Evolutionary conservation across 2,113 vertebrate genomes (phyloP).

Genomic region (Paramisgurnus dabryanus): DNA sequence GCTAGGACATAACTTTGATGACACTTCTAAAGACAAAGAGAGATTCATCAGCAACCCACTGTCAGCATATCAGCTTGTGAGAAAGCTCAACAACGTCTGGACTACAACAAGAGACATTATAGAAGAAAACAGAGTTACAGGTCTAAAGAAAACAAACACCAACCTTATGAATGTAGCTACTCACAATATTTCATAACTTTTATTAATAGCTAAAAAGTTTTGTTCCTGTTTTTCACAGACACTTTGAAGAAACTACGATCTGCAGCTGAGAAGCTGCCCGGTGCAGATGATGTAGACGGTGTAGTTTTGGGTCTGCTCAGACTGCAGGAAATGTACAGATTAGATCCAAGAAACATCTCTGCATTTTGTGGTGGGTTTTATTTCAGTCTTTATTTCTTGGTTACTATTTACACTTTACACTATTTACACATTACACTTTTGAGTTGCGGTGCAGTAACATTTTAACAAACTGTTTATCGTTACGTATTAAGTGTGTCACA

Average conservation of each 20-base stretch:
- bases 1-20: slow-evolving; percentile 18
- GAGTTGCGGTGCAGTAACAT: too few relatives aligned
- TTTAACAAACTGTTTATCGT: too few relatives aligned
- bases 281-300: slow-evolving; percentile 49
- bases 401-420: background rate
- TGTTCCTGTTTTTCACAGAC: slow-evolving; percentile 2
- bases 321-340: slow-evolving; percentile 52
- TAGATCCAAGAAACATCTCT: slow-evolving; percentile 42
- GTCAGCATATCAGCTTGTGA: slow-evolving; percentile 50
- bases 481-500: too few relatives aligned
- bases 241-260: slow-evolving; percentile 12
- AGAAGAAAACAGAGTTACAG: background rate
- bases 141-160: background rate
- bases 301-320: slow-evolving; percentile 46
- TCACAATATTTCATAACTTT: background rate
- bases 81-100: slow-evolving; percentile 39
- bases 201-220: background rate
- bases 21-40: slow-evolving; percentile 35
- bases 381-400: background rate
- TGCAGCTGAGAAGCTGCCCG: slow-evolving; percentile 33
- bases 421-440: too few relatives aligned
- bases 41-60: slow-evolving; percentile 51
- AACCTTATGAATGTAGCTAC: background rate
- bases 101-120: background rate
- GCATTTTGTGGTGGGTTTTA: slow-evolving; percentile 21